Base-by-base conservation (phyloP, 2,113 vertebrate species). In the Saimiri boliviensis region DNA sequence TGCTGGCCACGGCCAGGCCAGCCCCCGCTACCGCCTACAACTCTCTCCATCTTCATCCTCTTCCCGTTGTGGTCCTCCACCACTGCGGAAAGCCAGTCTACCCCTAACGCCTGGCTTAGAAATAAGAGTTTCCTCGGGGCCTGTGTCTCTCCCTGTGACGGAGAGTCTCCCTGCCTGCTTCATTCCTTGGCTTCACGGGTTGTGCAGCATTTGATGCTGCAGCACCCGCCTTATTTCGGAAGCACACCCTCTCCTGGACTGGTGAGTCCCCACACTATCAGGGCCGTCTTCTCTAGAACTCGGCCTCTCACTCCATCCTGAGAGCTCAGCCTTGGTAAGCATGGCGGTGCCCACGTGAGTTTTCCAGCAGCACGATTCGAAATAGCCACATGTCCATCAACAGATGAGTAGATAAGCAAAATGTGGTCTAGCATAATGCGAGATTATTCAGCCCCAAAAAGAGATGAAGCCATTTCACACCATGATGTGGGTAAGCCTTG, bases 361-460 rank as follows among this genome's bases (percentile, higher is more conserved):
- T 82, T 91, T 56, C 73, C n/a, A 10, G n/a, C 68, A 71, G 37
- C 68, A 35, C 8, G 2, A 20, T 71, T 71, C 74, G 58, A 25
- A 20, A 30, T n/a, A 81, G 7, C 11, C 60, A 35, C 8, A 8
- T 83, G 49, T 45, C 27, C 47, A 54, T 20, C n/a, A 68, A 23
- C 47, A 81, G 76, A 70, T 25, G 60, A 63, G 60, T 63, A 11
- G 35, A 13, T 19, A 12, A 7, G 30, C 45, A 21, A 60, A 35
- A 16, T 1, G 0, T 13, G 23, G 80, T 16, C 32, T 7, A 8
- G 37, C 27, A 2, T 14, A 6, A 37, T 2, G 30, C 9, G 35
- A 35, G 23, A 23, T n/a, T 13, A 19, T 9, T 37, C 32, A 4
- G 19, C 23, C 17, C 8, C n/a, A 27, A 42, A 35, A 60, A 45